Evolutionary conservation across 2,888 invertebrate species (phyloP), one percentile per base, ranked within the genome.

Genomic region (Lacanobia oleracea): DNA sequence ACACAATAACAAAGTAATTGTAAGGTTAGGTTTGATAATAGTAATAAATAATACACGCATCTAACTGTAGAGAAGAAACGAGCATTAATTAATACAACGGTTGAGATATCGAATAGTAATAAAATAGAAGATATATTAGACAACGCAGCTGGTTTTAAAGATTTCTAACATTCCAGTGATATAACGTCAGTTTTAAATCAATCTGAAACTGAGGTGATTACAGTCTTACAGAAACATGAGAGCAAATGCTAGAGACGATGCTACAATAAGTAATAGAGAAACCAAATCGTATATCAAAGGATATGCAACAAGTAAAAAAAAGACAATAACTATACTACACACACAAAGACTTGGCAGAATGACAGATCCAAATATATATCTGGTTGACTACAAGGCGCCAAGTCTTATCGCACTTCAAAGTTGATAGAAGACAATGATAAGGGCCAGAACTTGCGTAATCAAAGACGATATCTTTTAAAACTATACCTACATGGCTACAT

Each of bases 381-480:
- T 48, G 5, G 59, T 72, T 68, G 67, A 62, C 64, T 73, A 73
- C 65, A 76, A 62, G 69, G 83, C 84, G 86, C 84, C 79, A 81
- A 79, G 21, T 63, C 37, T 67, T 84, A 84, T 82, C 84, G 33
- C 40, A 77, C 21, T 51, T 60, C 54, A 60, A 10, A 21, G 1
- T 2, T 79, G 79, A 79, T 79, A 61, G 67, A 78, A 64, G 53
- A 66, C 54, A 0, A 2, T 21, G 79, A 79, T 79, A 66, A 79
- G 54, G 21, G 23, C 16, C 53, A 73, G 2, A 4, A n/a, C 18
- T 82, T 68, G 67, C 80, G 65, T 68, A 79, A 82, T 60, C 45
- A 45, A 14, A 48, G 10, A 67, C n/a, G 21, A 40, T 57, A 53
- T 45, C 18, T 57, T 48, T 63, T 21, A 40, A 63, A 79, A 60